Evolutionary conservation across 1,140 invertebrate genomes (phyloP).

Genomic region (Rhagoletis zephyria): DNA sequence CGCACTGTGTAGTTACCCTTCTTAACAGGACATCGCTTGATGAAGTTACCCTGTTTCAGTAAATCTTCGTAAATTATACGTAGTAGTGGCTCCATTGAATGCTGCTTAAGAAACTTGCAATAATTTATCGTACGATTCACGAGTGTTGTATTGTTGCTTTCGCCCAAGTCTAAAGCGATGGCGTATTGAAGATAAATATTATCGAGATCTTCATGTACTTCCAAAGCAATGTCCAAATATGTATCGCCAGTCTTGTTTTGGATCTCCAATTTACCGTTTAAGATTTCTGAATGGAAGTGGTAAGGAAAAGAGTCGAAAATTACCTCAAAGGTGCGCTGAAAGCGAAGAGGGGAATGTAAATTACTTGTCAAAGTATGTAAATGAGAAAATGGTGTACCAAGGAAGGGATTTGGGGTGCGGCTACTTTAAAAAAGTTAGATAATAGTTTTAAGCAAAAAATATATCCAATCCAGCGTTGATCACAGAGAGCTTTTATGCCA

Average conservation of each 20-base stretch:
- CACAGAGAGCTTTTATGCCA: too few species aligned
- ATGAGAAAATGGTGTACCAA: too few species aligned
- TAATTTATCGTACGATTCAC: conserved; percentile 61
- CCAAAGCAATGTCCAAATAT: conserved; percentile 56
- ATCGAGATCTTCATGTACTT: conserved; percentile 59
- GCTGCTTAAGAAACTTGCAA: conserved; percentile 66
- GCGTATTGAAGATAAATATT: conserved; percentile 59
- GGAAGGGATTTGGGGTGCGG: too few species aligned
- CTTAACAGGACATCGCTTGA: conserved; percentile 65
- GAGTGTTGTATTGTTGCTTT: conserved; percentile 63
- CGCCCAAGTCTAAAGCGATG: conserved; percentile 60
- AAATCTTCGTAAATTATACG: conserved; percentile 65
- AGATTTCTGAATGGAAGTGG: conserved; percentile 61
- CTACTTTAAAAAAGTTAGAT: too few species aligned
- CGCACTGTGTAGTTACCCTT: conserved; percentile 61
- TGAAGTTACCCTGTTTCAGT: conserved; percentile 60
- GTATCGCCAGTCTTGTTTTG: conserved; percentile 60
- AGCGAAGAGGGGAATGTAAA: neutral
- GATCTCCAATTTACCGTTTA: conserved; percentile 62
- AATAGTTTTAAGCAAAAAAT: too few species aligned
- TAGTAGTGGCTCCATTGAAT: conserved; percentile 61
- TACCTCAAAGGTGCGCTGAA: conserved; percentile 69
- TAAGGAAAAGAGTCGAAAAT: conserved; percentile 62
- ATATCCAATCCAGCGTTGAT: too few species aligned
- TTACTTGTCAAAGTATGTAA: too few species aligned